Conservation (phyloP, 2,797 vertebrate genomes). For the Lycodopsis pacificus region DNA sequence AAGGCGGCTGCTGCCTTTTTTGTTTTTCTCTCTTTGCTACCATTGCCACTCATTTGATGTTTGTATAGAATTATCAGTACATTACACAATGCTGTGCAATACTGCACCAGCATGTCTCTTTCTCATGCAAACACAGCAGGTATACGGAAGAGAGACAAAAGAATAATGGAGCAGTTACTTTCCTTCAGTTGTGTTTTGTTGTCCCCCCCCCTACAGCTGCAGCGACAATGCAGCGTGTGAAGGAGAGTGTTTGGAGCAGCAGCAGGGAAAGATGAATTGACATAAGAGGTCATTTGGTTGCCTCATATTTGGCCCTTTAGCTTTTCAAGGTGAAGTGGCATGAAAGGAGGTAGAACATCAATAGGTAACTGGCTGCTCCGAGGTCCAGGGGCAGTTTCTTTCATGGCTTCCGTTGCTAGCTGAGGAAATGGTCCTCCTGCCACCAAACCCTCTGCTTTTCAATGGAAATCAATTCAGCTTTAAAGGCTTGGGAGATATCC, state of each 20-base stretch:
- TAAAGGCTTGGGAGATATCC: slow-evolving; percentile 63
- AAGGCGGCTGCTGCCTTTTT: slow-evolving; percentile 47
- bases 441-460: slow-evolving; percentile 71
- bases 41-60: slow-evolving; percentile 45
- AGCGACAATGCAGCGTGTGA: slow-evolving; percentile 46
- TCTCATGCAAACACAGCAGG: slow-evolving; percentile 56
- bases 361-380: slow-evolving; percentile 66
- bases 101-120: slow-evolving; percentile 23
- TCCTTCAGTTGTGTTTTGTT: slow-evolving; percentile 35
- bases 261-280: slow-evolving; percentile 73
- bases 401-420: slow-evolving; percentile 63
- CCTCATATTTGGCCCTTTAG: slow-evolving; percentile 74
- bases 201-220: slow-evolving; percentile 31
- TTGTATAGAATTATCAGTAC: slow-evolving; percentile 58
- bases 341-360: slow-evolving; percentile 81
- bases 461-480: slow-evolving; percentile 81
- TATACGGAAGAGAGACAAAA: slow-evolving; percentile 23
- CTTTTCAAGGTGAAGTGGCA: slow-evolving; percentile 79
- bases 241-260: slow-evolving; percentile 53
- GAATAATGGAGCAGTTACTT: slow-evolving; percentile 27
- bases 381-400: slow-evolving; percentile 72
- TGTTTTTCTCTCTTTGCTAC: slow-evolving; percentile 20
- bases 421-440: slow-evolving; percentile 70
- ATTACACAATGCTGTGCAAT: slow-evolving; percentile 45
- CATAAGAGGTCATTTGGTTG: slow-evolving; percentile 76